Base-by-base conservation (phyloP, 2,888 invertebrate species). In the Hyles lineata region DNA sequence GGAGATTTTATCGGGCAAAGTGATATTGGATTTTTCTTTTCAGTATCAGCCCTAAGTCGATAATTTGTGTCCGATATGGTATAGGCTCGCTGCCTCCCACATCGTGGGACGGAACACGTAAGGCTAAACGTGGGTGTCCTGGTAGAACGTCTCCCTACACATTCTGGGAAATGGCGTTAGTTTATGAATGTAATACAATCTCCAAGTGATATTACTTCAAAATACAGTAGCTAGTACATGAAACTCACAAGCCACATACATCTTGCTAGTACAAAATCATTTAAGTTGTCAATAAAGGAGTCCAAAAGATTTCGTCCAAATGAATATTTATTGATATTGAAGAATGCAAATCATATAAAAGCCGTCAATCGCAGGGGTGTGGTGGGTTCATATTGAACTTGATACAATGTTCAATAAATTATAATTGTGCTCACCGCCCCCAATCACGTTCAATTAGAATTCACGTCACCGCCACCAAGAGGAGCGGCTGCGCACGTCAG, bases 361-460 rank as follows among this genome's bases (percentile, higher is more conserved):
- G 15, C 25, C 52, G 15, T 62, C 69, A 70, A 72, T 32, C 77
- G 72, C 50, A 74, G 74, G 79, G 84, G 85, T 85, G 85, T 83
- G 83, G 78, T 78, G 73, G 76, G 73, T 74, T 61, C 43, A 70
- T 75, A 81, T 77, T 77, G 73, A 74, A 75, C 74, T 58, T 78
- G 76, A 80, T 79, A 75, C 71, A 72, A 76, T 76, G 79, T 78
- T 78, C 79, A 83, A 85, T 84, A 85, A 84, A 83, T 85, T 73
- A 79, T 77, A 85, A 83, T 82, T 77, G 80, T 74, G 78, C 75
- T 81, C 80, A 82, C 81, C 82, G 86, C 84, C 83, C 77, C 80
- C 84, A 88, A 89, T 89, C 82, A 87, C 83, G 76, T 83, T 85
- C 86, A 89, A 88, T 89, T 82, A 83, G 77, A 73, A 79, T 74